A percentile compares a stretch with the other conserved stretches of the same genome.
phyloP scores from a whole-genome alignment of 2,888 invertebrate genomes.

The Octodonta nipae region DNA sequence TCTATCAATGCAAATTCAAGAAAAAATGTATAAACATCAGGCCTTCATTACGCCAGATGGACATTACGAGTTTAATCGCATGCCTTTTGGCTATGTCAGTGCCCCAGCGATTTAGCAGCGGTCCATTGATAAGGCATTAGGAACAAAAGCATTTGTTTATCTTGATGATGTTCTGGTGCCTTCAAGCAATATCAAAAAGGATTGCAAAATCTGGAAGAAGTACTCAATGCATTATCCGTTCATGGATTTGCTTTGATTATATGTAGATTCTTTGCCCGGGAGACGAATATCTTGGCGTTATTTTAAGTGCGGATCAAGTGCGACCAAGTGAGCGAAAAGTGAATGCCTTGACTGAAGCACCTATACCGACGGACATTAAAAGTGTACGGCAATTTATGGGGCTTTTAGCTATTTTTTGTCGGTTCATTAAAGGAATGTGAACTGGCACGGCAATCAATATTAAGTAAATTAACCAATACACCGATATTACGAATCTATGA shows the following conservation, averaged over 20 bases:
- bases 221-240: conserved; percentile 11
- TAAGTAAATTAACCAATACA: background rate
- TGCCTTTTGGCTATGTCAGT: conserved; percentile 15
- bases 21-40: conserved; percentile 12
- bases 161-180: conserved; percentile 14
- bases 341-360: conserved; percentile 10
- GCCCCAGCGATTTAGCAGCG: conserved; percentile 12
- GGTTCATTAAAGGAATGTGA: conserved; percentile 11
- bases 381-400: conserved; percentile 14
- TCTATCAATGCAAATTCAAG: conserved; percentile 14
- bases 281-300: conserved; percentile 16
- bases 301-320: conserved; percentile 10
- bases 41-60: too few relatives aligned
- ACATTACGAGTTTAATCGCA: too few relatives aligned
- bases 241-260: conserved; percentile 15
- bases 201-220: conserved; percentile 10
- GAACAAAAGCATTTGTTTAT: conserved; percentile 12
- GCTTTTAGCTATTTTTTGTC: conserved; percentile 10
- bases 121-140: conserved; percentile 13
- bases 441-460: conserved; percentile 8
- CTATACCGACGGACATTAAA: conserved; percentile 12
- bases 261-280: conserved; percentile 11
- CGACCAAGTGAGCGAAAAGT: conserved; percentile 14
- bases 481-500: conserved; percentile 13
- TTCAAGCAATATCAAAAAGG: conserved; percentile 11